Percentiles rank a stretch among this genome's conserved stretches.
Evolutionary conservation across 2,113 vertebrate genomes (phyloP).

Genomic region (Sylvia atricapilla): DNA sequence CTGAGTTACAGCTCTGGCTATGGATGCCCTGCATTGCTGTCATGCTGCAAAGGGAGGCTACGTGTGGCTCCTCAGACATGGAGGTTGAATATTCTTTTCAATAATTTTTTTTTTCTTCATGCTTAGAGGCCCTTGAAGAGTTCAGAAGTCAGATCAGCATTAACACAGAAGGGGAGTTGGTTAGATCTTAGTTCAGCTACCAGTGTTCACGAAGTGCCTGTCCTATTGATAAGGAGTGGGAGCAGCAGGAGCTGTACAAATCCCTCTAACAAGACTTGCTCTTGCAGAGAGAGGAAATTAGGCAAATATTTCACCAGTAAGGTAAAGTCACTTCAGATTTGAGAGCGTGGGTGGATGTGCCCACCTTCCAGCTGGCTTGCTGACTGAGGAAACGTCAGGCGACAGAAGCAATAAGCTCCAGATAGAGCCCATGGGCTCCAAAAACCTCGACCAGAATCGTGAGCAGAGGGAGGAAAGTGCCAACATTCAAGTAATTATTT

Average conservation of each 20-base stretch:
- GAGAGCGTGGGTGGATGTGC: not conserved
- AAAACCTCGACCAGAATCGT: not conserved
- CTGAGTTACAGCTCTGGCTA: not conserved
- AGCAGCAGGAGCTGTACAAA: not conserved
- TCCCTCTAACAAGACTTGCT: not conserved
- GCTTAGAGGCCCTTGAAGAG: not conserved
- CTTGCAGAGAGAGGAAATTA: not conserved
- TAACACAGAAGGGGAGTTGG: not conserved
- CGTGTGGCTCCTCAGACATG: accelerated
- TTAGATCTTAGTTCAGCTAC: not conserved
- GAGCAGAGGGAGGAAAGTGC: conserved; percentile 8
- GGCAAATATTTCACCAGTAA: not conserved
- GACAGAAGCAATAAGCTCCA: not conserved
- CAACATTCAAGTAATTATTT: conserved; percentile 39
- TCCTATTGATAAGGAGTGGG: not conserved
- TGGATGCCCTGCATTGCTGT: not conserved
- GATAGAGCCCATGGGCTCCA: not conserved
- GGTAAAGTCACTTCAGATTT: not conserved
- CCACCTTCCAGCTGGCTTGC: conserved; percentile 29
- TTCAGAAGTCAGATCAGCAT: not conserved
- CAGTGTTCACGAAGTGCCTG: not conserved
- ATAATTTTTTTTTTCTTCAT: too few relatives aligned
- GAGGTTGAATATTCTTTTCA: not conserved
- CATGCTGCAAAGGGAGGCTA: not conserved
- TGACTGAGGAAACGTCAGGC: not conserved